Conservation (phyloP, 2,113 vertebrate genomes). For the Turnix velox region DNA sequence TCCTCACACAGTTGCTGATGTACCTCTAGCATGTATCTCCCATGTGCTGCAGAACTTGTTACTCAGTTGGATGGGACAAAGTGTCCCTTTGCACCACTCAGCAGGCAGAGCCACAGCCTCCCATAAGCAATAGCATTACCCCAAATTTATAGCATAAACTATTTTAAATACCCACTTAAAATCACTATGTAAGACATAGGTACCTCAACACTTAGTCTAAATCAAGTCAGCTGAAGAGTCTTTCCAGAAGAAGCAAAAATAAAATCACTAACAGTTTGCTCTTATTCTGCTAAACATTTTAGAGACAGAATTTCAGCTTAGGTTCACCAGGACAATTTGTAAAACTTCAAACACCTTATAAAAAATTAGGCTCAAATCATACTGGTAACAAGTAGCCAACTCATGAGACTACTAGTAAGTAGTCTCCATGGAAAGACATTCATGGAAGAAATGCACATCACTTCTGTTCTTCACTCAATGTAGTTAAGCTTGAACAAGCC, state of each 20-base stretch:
- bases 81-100: neutral
- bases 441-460: rapidly evolving
- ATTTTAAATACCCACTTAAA: neutral
- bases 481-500: neutral
- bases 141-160: neutral
- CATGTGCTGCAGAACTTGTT: neutral
- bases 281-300: neutral
- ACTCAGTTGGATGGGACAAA: neutral
- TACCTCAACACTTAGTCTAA: neutral
- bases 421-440: no score
- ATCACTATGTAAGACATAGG: neutral
- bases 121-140: neutral
- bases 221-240: neutral
- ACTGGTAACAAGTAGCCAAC: neutral
- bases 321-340: neutral
- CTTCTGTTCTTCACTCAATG: neutral
- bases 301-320: neutral
- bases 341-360: neutral
- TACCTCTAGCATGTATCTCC: neutral
- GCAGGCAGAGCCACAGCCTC: neutral
- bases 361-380: rapidly evolving
- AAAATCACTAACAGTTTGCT: neutral
- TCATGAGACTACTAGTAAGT: no score
- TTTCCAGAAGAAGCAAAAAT: no score
- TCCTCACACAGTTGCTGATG: neutral